Percentiles rank a stretch among this genome's conserved stretches.
phyloP scores from a whole-genome alignment of 1,140 invertebrate genomes.

The Physella acuta region DNA sequence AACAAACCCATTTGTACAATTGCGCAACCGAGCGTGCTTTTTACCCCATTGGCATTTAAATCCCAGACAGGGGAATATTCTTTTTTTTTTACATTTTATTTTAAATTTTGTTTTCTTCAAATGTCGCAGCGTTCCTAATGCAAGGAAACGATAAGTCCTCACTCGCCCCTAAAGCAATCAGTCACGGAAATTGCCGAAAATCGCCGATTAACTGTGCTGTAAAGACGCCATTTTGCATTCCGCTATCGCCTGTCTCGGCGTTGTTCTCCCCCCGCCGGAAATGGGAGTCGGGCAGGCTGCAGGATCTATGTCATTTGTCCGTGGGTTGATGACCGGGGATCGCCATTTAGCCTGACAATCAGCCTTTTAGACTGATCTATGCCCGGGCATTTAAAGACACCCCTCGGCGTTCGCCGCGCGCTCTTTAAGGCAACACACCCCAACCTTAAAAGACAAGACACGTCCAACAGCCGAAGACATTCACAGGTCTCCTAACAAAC shows the following conservation, averaged over 20 bases:
- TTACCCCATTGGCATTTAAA: not conserved
- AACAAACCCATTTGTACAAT: not conserved
- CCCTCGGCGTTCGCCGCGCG: not conserved
- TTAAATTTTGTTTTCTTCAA: not conserved
- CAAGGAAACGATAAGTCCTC: not conserved
- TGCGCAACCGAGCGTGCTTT: not conserved
- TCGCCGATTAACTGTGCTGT: not conserved
- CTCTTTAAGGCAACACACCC: not conserved
- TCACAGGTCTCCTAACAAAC: not conserved
- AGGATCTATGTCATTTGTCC: not conserved
- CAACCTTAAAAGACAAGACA: not conserved
- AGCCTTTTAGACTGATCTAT: not conserved
- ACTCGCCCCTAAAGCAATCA: not conserved
- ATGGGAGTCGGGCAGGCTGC: not conserved
- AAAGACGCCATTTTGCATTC: not conserved
- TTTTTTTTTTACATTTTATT: not conserved
- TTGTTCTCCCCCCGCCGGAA: not conserved
- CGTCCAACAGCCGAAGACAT: not conserved
- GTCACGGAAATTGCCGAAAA: not conserved
- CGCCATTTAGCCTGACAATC: not conserved
- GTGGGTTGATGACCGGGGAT: not conserved
- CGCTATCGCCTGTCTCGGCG: not conserved
- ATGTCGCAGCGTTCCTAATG: conserved; percentile 9
- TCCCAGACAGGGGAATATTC: not conserved
- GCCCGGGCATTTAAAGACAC: not conserved